phyloP scores from a whole-genome alignment of 2,113 vertebrate genomes.

The Suricata suricatta region DNA sequence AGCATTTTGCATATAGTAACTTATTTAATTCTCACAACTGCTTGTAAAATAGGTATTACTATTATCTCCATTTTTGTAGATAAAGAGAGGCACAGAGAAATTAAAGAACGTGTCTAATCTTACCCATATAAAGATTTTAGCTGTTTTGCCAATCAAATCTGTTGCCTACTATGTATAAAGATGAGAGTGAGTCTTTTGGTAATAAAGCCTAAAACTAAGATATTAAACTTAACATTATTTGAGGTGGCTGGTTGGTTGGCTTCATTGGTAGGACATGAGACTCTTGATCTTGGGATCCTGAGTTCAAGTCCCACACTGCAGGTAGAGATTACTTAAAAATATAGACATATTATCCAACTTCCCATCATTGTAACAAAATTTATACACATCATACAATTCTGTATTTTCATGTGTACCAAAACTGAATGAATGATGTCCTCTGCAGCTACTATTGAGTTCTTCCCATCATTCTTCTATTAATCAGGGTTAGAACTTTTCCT shows the following conservation, averaged over 20 bases:
- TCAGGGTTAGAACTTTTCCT: background rate
- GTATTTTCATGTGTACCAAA: background rate
- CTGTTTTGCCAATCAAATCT: background rate
- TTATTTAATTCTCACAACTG: background rate
- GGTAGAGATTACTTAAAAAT: background rate
- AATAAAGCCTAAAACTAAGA: background rate
- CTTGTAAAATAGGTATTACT: background rate
- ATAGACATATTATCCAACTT: background rate
- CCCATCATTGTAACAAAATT: background rate
- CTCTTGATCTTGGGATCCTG: conserved; percentile 85
- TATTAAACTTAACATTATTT: background rate
- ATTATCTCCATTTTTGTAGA: background rate
- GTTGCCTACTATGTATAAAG: background rate
- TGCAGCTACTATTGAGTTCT: background rate
- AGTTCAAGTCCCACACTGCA: conserved; percentile 79
- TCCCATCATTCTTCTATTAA: background rate
- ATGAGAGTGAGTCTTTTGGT: background rate
- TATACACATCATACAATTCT: background rate
- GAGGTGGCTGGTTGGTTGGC: conserved; percentile 82
- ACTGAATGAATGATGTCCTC: background rate
- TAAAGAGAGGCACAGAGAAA: background rate
- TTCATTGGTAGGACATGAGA: conserved; percentile 87
- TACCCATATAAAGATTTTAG: background rate
- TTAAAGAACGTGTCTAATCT: background rate
- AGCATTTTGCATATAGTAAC: background rate